Evolutionary conservation across 2,797 vertebrate genomes (phyloP).

Genomic region (Eulemur albifrons): DNA sequence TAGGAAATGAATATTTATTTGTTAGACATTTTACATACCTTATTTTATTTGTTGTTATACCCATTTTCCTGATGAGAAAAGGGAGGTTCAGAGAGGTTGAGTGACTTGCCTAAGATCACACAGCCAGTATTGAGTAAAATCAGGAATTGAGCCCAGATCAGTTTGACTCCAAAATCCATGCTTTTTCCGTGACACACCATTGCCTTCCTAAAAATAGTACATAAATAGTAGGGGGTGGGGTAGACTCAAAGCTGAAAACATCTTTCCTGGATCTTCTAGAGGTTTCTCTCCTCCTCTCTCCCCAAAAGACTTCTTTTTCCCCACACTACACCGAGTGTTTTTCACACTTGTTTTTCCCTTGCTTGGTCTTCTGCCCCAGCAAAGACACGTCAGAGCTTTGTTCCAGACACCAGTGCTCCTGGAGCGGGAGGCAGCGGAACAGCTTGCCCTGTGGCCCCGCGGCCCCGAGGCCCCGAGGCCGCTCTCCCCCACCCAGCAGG

Average conservation of each 20-base stretch:
- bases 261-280: neutral
- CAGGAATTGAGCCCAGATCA: neutral
- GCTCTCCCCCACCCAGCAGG: neutral
- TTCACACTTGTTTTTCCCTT: neutral
- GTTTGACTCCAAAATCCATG: neutral
- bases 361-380: neutral
- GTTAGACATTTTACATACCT: neutral
- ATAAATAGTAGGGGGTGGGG: too few relatives aligned
- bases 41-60: neutral
- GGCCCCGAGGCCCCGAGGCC: neutral
- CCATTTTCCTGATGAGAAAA: conserved; percentile 14
- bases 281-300: neutral
- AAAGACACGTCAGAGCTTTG: conserved; percentile 9
- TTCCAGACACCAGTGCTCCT: neutral
- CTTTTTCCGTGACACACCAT: neutral
- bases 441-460: neutral
- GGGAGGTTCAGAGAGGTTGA: neutral
- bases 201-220: neutral
- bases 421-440: neutral
- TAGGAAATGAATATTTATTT: neutral
- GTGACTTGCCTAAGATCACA: neutral
- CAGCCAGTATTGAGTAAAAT: neutral
- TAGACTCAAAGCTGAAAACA: neutral
- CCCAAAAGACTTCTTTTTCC: neutral
- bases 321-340: neutral